Base-by-base conservation (phyloP, 2,113 vertebrate genomes). In the Cyprinodon tularosa region DNA sequence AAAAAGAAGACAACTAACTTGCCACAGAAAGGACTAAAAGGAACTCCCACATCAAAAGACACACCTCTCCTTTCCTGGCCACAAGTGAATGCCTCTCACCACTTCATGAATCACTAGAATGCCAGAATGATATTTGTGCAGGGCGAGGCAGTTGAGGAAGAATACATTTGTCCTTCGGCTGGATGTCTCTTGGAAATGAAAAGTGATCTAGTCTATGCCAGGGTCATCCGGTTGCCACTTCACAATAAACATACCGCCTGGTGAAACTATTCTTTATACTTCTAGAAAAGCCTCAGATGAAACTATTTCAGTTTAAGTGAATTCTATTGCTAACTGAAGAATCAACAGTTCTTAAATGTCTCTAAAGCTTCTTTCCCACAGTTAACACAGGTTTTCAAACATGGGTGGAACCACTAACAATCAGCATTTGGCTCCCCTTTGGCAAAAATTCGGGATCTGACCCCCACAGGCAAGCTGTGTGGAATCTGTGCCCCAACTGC, bases 51-150 rank as follows among this genome's bases (percentile, higher is more conserved):
- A 65, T 81, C 45, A 85, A 84, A 84, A 78, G 29, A 75, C 40
- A 68, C 76, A 50, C 61, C 66, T 59, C 64, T 42, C n/a, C 29
- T 71, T 76, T 70, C 39, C 66, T 68, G 53, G 47, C 63, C 69
- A 80, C 45, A 80, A 81, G 70, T 80, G 66, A 88, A 80, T 77
- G 53, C 64, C 76, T 84, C 74, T 85, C 74, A 77, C 74, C 71
- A 53, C 75, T 78, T 87, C 86, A 83, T 90, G 86, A 89, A 80
- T 91, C 84, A 91, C 77, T 53, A 74, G 37, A 80, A 86, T 84
- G 66, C 66, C 67, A 76, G 76, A 70, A 74, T 88, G 74, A 79
- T 86, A 79, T 90, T 86, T 88, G 80, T 72, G 69, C 36, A 86
- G 87, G 86, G 84, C 80, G 81, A 92, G 84, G 83, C 87, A 80